Percentiles rank a stretch among this genome's conserved stretches.
These are phyloP conservation scores for Cyclophora albipunctata DNA, from an alignment of 2,888 invertebrate genomes.

Conservation along the genomic window DNA sequence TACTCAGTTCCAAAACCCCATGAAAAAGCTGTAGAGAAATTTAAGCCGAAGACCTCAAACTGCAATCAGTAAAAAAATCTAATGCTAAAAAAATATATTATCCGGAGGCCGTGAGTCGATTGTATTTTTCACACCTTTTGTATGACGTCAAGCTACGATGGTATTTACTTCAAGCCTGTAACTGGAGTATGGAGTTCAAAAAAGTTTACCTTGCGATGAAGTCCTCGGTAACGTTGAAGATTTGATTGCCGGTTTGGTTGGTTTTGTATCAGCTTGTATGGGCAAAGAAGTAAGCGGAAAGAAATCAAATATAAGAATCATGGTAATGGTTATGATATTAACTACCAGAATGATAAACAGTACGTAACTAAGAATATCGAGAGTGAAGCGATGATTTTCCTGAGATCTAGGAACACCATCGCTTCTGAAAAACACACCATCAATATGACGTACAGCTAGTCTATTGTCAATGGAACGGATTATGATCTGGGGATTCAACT, in stretches of 20 bases:
- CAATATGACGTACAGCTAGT: background rate
- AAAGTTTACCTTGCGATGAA: conserved; percentile 92
- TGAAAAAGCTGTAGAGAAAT: conserved; percentile 13
- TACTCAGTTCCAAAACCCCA: background rate
- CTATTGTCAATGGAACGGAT: background rate
- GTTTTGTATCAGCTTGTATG: conserved; percentile 91
- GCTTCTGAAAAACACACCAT: background rate
- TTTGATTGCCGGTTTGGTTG: conserved; percentile 97
- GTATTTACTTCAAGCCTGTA: conserved; percentile 16
- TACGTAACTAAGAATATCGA: conserved; percentile 12
- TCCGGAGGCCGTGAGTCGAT: background rate
- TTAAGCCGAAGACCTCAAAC: conserved; percentile 6
- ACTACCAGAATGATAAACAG: conserved; percentile 50
- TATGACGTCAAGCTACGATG: conserved; percentile 21
- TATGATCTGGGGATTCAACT: background rate
- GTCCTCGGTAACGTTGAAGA: conserved; percentile 95
- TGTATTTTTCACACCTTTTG: conserved; percentile 11
- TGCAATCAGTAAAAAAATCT: background rate
- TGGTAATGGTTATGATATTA: conserved; percentile 57
- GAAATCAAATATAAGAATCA: conserved; percentile 71
- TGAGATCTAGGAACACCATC: background rate
- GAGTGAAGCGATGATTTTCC: conserved; percentile 11
- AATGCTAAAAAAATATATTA: background rate
- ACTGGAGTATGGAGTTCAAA: conserved; percentile 36
- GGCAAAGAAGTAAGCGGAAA: conserved; percentile 75